These are phyloP conservation scores for Macrosiphum euphorbiae DNA, from an alignment of 2,888 invertebrate genomes.

Conservation along the genomic window DNA sequence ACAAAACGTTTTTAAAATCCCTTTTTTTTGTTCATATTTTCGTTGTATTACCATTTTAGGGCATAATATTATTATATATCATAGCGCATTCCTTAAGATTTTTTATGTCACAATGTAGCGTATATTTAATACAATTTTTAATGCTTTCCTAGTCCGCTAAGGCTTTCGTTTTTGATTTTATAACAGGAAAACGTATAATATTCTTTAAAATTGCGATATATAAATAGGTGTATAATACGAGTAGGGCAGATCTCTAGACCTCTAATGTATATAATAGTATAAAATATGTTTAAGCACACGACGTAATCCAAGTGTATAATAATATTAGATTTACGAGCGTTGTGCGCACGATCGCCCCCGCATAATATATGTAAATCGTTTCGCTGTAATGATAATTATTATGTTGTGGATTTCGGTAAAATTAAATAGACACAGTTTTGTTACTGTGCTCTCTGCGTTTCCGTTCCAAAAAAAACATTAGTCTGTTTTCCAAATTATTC, in stretches of 20 bases:
- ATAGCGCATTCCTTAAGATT: too few species aligned
- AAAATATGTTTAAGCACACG: background rate
- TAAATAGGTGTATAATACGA: background rate
- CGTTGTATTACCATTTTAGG: too few species aligned
- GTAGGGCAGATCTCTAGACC: background rate
- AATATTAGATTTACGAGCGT: background rate
- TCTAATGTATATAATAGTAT: background rate
- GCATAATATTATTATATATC: too few species aligned
- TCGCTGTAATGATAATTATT: background rate
- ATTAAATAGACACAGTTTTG: background rate
- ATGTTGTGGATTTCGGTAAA: background rate
- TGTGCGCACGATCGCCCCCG: background rate
- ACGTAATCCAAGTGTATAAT: background rate
- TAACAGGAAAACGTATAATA: background rate
- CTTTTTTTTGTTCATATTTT: background rate
- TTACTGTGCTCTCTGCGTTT: background rate
- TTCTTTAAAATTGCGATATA: background rate
- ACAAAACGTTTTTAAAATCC: background rate
- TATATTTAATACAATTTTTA: too few species aligned
- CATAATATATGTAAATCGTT: background rate
- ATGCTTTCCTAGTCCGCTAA: background rate
- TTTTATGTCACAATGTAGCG: too few species aligned
- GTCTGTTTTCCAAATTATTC: background rate
- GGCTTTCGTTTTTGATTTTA: conserved; percentile 14
- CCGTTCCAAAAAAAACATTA: background rate